Conservation (phyloP, 2,797 vertebrate genomes). For the Ciconia nigra region DNA sequence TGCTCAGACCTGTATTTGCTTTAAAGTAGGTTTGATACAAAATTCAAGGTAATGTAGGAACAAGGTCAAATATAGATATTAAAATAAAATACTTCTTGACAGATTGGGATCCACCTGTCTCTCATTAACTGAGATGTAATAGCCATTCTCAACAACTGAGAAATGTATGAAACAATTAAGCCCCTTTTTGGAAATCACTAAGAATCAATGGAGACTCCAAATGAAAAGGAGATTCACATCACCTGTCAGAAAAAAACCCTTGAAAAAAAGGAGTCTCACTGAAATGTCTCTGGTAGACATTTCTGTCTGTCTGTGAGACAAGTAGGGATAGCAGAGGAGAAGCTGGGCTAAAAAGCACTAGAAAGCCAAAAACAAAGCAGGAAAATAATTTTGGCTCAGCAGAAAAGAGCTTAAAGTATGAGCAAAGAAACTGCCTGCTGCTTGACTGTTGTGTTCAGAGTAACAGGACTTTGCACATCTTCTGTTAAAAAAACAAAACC, state of each 20-base stretch:
- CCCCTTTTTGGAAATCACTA: neutral
- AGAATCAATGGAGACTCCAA: neutral
- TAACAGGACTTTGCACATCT: neutral
- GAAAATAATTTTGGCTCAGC: neutral
- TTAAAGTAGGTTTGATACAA: neutral
- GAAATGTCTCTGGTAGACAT: neutral
- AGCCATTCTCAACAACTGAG: neutral
- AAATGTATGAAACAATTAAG: neutral
- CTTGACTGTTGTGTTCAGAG: neutral
- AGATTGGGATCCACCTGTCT: neutral
- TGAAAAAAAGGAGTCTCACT: neutral
- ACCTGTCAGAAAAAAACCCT: neutral
- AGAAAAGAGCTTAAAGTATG: neutral
- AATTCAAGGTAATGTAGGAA: neutral
- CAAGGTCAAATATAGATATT: neutral
- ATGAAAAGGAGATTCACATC: neutral
- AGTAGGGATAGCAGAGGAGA: neutral
- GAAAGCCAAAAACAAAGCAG: neutral
- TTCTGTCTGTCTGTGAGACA: neutral
- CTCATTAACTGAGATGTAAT: neutral
- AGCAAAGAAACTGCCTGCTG: neutral
- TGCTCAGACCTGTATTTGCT: neutral
- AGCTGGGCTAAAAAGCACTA: neutral
- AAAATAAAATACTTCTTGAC: neutral
- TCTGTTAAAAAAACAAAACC: neutral